Evolutionary conservation across 2,113 vertebrate genomes (phyloP).

Genomic region (Apeltes quadracus): DNA sequence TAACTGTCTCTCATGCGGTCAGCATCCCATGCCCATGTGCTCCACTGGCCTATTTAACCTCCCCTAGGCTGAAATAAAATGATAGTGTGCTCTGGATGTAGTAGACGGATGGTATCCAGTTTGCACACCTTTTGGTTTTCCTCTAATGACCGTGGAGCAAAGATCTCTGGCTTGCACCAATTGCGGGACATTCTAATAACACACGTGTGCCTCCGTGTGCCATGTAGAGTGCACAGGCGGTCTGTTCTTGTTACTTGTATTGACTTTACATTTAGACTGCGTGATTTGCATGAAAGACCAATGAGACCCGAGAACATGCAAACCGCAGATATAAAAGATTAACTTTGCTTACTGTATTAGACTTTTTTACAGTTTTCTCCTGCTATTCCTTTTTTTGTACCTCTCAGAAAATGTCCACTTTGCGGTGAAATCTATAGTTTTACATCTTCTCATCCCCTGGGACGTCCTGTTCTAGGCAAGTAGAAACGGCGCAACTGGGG

Average conservation of each 20-base stretch:
- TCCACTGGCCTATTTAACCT: neutral
- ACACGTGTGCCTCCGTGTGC: neutral
- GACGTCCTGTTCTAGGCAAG: conserved; percentile 83
- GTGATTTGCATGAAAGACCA: neutral
- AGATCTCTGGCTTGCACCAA: neutral
- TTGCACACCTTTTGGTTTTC: no score
- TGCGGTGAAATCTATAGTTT: neutral
- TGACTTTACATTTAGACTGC: neutral
- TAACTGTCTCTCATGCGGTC: neutral
- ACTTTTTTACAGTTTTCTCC: neutral
- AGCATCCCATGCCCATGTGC: neutral
- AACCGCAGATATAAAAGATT: neutral
- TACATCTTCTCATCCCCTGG: neutral
- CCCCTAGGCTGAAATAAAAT: no score
- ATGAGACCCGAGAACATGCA: neutral
- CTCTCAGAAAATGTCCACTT: neutral
- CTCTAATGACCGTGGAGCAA: neutral
- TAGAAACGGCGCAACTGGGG: conserved; percentile 88
- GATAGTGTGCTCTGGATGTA: no score
- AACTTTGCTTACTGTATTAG: neutral
- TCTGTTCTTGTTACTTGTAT: neutral
- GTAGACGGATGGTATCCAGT: no score
- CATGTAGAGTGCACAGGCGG: neutral
- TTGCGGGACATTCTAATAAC: neutral
- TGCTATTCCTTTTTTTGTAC: neutral